These are phyloP conservation scores for Oasisia sp. DNA, from an alignment of 2,888 invertebrate genomes.

Conservation along the genomic window DNA sequence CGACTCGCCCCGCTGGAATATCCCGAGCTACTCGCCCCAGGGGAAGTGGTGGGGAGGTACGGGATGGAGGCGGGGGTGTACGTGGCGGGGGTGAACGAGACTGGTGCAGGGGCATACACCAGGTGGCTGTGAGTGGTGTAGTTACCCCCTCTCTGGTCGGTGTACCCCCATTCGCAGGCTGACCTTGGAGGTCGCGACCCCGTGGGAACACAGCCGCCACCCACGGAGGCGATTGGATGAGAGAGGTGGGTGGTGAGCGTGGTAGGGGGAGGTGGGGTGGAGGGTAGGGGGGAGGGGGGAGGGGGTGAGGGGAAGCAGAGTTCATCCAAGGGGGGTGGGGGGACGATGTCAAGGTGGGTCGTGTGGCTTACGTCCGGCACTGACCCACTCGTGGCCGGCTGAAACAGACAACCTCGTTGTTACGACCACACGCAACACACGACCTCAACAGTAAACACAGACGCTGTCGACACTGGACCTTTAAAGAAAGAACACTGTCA, in stretches of 20 bases:
- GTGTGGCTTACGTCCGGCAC: background rate
- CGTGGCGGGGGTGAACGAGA: background rate
- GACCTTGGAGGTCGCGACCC: background rate
- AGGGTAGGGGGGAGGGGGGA: background rate
- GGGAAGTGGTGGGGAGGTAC: background rate
- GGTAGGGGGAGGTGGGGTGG: background rate
- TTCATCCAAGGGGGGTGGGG: background rate
- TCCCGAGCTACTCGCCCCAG: background rate
- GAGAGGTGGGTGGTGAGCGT: background rate
- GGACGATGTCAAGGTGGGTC: background rate
- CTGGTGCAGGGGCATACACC: background rate
- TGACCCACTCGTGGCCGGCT: background rate
- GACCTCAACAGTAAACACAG: too few relatives aligned
- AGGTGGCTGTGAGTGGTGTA: background rate
- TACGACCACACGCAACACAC: background rate
- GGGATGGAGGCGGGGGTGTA: background rate
- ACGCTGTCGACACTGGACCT: background rate
- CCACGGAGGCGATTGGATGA: background rate
- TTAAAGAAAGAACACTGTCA: background rate
- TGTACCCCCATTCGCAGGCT: background rate
- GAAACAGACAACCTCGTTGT: background rate
- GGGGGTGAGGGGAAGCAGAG: slow-evolving; percentile 3
- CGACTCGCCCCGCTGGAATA: background rate
- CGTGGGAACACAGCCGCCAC: background rate
- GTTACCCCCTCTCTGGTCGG: background rate